These are phyloP conservation scores for Mormoops blainvillei DNA, from an alignment of 2,113 vertebrate genomes.

Conservation along the genomic window DNA sequence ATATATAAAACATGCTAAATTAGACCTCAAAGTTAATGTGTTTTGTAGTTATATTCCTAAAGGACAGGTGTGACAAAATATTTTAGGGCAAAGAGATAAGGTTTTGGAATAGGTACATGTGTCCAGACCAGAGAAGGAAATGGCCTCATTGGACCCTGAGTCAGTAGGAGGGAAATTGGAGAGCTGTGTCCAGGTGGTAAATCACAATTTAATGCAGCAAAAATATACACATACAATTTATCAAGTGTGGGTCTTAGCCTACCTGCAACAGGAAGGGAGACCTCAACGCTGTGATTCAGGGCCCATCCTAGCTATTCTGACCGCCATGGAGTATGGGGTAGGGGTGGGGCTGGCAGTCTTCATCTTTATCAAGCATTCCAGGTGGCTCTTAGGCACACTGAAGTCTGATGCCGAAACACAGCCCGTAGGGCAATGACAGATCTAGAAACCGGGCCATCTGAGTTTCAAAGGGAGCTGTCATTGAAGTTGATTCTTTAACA, in stretches of 20 bases:
- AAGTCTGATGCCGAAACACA: neutral
- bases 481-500: neutral
- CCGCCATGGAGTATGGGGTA: neutral
- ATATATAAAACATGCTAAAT: neutral
- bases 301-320: neutral
- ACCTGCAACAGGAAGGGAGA: neutral
- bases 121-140: neutral
- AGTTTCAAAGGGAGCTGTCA: neutral
- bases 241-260: neutral
- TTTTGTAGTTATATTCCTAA: neutral
- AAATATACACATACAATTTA: neutral
- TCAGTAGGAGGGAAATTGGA: neutral
- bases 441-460: neutral
- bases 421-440: neutral
- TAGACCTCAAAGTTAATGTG: neutral
- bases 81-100: neutral
- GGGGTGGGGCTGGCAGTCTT: neutral
- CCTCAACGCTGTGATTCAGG: neutral
- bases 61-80: neutral
- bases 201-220: neutral
- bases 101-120: neutral
- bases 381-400: neutral
- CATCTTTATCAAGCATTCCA: neutral
- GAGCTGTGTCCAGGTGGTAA: neutral
- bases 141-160: neutral